These are phyloP conservation scores for Ellobius talpinus DNA, from an alignment of 2,113 vertebrate genomes.

Conservation along the genomic window DNA sequence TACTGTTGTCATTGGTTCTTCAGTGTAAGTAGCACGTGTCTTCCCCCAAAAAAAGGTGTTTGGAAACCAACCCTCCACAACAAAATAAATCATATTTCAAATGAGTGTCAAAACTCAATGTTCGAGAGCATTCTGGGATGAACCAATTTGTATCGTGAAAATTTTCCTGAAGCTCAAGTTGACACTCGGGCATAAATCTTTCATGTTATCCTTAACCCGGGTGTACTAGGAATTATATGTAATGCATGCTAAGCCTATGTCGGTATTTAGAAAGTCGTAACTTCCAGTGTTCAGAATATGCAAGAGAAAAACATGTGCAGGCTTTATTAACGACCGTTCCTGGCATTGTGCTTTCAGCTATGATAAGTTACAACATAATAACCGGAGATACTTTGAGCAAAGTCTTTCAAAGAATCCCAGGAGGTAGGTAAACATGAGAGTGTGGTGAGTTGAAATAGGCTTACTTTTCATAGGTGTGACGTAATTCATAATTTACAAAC, in stretches of 20 bases:
- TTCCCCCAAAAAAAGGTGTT: not conserved
- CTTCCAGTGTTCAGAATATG: conserved; percentile 44
- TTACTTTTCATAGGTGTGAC: conserved; percentile 24
- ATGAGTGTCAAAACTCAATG: not conserved
- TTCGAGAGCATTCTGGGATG: not conserved
- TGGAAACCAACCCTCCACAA: conserved; percentile 19
- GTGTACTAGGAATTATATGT: not conserved
- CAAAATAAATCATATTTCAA: conserved; percentile 44
- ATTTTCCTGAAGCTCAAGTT: not conserved
- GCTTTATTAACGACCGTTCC: conserved; percentile 48
- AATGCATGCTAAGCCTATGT: not conserved
- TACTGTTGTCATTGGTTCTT: not conserved
- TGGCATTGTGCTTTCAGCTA: conserved; percentile 89
- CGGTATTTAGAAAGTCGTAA: conserved; percentile 4
- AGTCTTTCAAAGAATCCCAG: conserved; percentile 95
- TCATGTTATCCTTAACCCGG: conserved; percentile 5
- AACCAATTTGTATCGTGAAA: not conserved
- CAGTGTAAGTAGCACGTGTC: not conserved
- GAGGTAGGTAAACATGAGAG: conserved; percentile 88
- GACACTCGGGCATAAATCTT: not conserved
- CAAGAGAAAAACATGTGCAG: conserved; percentile 12
- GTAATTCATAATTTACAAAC: not conserved
- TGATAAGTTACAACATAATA: conserved; percentile 99
- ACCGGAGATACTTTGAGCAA: conserved; percentile 95
- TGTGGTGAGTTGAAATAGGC: not conserved